Evolutionary conservation across 1,140 invertebrate genomes (phyloP).

Genomic region (Protaetia brevitarsis): DNA sequence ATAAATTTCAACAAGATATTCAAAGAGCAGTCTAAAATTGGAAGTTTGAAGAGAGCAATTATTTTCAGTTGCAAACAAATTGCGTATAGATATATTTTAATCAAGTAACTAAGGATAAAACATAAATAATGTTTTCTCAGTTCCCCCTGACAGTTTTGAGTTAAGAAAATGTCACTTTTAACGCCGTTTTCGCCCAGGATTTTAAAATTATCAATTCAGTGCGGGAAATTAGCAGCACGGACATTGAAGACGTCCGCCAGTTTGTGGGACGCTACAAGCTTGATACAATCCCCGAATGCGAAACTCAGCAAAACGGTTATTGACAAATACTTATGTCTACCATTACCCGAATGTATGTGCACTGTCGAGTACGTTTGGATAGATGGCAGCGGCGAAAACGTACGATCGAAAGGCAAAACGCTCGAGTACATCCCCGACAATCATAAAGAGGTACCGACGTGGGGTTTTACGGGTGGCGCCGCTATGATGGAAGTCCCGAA

Average conservation of each 20-base stretch:
- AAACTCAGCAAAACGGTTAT: slow-evolving; percentile 63
- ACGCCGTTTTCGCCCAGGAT: neutral
- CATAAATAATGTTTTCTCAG: neutral
- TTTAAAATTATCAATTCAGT: neutral
- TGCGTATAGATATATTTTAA: no score
- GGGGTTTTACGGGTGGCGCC: slow-evolving; percentile 95
- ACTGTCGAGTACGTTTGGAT: slow-evolving; percentile 86
- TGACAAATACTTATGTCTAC: slow-evolving; percentile 67
- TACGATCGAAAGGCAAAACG: slow-evolving; percentile 69
- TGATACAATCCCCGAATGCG: slow-evolving; percentile 52
- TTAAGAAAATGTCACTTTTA: neutral
- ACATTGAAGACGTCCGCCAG: neutral
- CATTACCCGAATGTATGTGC: slow-evolving; percentile 65
- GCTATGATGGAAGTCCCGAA: slow-evolving; percentile 73
- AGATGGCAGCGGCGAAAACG: slow-evolving; percentile 78
- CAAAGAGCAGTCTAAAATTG: no score
- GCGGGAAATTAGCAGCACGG: neutral
- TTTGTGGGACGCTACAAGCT: neutral
- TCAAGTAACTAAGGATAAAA: neutral
- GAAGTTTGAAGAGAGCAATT: no score
- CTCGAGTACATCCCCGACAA: slow-evolving; percentile 44
- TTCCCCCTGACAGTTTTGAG: neutral
- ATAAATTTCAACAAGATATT: no score
- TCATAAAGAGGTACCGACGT: slow-evolving; percentile 76
- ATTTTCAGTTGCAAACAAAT: no score